Conservation (phyloP, 2,888 invertebrate genomes). For the Catocala nupta region DNA sequence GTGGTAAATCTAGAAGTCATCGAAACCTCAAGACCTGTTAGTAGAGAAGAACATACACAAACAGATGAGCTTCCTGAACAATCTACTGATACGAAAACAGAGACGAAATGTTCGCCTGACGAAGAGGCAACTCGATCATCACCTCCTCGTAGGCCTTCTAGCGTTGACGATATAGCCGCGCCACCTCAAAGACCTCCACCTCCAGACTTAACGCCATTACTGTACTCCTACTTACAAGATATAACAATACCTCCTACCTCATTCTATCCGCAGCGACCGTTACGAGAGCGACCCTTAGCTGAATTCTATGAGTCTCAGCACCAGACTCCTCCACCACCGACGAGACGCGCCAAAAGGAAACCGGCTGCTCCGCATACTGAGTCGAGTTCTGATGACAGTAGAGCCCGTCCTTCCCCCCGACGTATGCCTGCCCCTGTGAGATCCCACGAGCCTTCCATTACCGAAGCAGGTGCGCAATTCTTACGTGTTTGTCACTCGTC, state of each 20-base stretch:
- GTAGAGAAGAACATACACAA: constrained; percentile 80
- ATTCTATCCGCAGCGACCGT: constrained; percentile 78
- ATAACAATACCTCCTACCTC: constrained; percentile 81
- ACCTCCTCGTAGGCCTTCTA: constrained; percentile 52
- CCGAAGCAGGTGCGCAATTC: constrained; percentile 91
- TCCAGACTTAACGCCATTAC: constrained; percentile 79
- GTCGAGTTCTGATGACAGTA: constrained; percentile 84
- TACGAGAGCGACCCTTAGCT: constrained; percentile 70
- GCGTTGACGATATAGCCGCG: constrained; percentile 59
- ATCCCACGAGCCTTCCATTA: constrained; percentile 89
- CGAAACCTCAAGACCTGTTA: constrained; percentile 63
- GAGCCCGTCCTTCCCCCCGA: constrained; percentile 76
- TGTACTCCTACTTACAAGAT: constrained; percentile 86
- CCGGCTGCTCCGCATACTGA: constrained; percentile 76
- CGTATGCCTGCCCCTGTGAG: constrained; percentile 74
- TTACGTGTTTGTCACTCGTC: constrained; percentile 90
- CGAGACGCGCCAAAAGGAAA: constrained; percentile 82
- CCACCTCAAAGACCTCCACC: constrained; percentile 83
- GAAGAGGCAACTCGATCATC: constrained; percentile 46
- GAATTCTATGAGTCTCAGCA: constrained; percentile 74
- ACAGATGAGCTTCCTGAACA: constrained; percentile 63
- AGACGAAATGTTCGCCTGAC: constrained; percentile 35
- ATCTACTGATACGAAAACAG: constrained; percentile 38
- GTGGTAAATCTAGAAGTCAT: constrained; percentile 42
- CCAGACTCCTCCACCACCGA: constrained; percentile 76